Base-by-base conservation (phyloP, 2,888 invertebrate genomes). In the Idaea biselata region DNA sequence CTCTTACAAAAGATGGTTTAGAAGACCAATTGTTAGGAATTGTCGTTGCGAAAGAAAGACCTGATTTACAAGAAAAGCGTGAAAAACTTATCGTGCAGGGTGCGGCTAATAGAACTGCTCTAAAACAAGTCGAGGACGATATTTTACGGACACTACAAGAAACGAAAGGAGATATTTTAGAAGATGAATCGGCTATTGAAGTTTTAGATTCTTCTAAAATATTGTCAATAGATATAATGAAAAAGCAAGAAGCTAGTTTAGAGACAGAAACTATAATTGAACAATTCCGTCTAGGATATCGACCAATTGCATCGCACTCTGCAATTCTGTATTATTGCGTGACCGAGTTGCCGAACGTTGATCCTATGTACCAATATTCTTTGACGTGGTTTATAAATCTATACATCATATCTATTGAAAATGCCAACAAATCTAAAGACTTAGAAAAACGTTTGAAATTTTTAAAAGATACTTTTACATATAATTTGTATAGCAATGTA, bases 361-460 rank as follows among this genome's bases (percentile, higher is more conserved):
- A 97, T 86, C 96, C 97, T 7, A 97, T 97, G 97, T 97, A 97
- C 85, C 97, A 97, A 84, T 97, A 96, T 85, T 97, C 97, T 0
- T 90, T 97, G 57, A 94, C 94, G 14, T 97, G 97, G 97, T 97
- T 97, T 85, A 96, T 97, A 69, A 96, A 96, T 86, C 93, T 97
- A 53, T 97, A 96, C 78, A 89, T 96, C 6, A 92, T 94, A 68
- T 96, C 97, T 14, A 97, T 97, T 63, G 95, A 96, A 76, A 94
- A 95, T 73, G 95, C 95, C 0, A 94, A 94, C 74, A 95, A 95
- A 81, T 95, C 95, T 17, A 95, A 96, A 84, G 94, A 95, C 74
- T 91, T 97, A 71, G 94, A 95, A 60, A 94, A 94, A 74, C 89
- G 97, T 69, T 88, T 97, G 59, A 93, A 93, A 67, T 95, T 95